Conservation (phyloP, 2,797 vertebrate species). For the Karalla daura region DNA sequence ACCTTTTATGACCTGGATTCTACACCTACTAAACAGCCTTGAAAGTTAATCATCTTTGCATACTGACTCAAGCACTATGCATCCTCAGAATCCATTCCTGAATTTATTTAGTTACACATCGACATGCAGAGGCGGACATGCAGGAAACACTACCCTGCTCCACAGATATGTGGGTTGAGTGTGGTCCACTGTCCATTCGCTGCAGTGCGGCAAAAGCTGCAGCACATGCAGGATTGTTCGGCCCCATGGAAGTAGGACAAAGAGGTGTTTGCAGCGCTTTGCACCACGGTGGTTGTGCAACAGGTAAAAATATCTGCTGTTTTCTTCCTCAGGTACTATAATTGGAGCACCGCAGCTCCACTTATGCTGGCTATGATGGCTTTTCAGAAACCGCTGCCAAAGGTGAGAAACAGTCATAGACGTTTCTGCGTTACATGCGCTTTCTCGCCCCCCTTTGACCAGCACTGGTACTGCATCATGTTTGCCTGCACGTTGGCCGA, state of each 20-base stretch:
- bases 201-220: not conserved
- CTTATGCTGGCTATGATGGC: slow-evolving; percentile 96
- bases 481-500: not conserved
- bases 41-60: no score
- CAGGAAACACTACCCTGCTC: no score
- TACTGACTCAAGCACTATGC: no score
- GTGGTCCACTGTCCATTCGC: no score
- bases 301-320: slow-evolving; percentile 25
- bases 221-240: not conserved
- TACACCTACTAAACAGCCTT: no score
- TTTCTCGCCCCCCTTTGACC: slow-evolving; percentile 39
- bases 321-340: slow-evolving; percentile 89
- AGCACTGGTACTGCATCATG: slow-evolving; percentile 37
- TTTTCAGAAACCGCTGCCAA: slow-evolving; percentile 98
- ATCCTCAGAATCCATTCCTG: no score
- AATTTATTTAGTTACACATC: no score
- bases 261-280: not conserved
- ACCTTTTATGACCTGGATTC: no score
- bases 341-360: slow-evolving; percentile 95
- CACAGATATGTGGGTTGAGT: no score
- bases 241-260: no score
- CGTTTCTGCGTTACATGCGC: not conserved
- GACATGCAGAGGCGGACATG: no score
- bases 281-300: not conserved
- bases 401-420: slow-evolving; percentile 85